Evolutionary conservation across 2,888 invertebrate genomes (phyloP).

Genomic region (Ceriagrion tenellum): DNA sequence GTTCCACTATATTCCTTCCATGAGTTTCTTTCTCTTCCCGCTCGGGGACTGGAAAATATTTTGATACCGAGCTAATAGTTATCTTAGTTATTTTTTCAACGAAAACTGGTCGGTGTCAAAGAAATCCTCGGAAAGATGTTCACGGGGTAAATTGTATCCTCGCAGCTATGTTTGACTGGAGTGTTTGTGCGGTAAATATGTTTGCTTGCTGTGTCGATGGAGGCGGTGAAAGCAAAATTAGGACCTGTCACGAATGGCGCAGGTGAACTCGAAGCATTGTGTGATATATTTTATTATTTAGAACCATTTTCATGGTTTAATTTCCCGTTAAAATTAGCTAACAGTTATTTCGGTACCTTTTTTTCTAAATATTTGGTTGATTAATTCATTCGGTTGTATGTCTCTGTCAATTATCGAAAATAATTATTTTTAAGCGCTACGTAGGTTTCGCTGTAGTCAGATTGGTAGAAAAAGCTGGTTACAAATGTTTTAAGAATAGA

Average conservation of each 20-base stretch:
- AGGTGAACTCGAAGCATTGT: not conserved
- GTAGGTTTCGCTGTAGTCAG: not conserved
- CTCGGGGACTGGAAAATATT: too few relatives aligned
- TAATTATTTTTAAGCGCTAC: not conserved
- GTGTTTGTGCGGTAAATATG: too few relatives aligned
- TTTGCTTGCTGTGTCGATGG: too few relatives aligned
- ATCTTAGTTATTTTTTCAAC: too few relatives aligned
- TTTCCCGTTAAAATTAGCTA: not conserved
- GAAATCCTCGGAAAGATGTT: too few relatives aligned
- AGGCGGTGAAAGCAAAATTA: not conserved
- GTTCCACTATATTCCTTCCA: too few relatives aligned
- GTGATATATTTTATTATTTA: not conserved
- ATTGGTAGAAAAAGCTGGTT: not conserved
- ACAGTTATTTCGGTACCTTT: not conserved
- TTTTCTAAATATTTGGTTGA: not conserved
- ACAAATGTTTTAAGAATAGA: not conserved
- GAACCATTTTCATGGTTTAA: not conserved
- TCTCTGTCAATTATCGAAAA: not conserved
- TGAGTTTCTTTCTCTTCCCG: too few relatives aligned
- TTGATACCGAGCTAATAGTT: too few relatives aligned
- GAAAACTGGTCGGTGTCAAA: too few relatives aligned
- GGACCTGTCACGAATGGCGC: not conserved
- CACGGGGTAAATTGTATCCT: too few relatives aligned
- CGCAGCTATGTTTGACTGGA: too few relatives aligned
- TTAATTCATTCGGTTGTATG: not conserved